phyloP scores from a whole-genome alignment of 2,113 vertebrate species.

The Gymnobelideus leadbeateri region DNA sequence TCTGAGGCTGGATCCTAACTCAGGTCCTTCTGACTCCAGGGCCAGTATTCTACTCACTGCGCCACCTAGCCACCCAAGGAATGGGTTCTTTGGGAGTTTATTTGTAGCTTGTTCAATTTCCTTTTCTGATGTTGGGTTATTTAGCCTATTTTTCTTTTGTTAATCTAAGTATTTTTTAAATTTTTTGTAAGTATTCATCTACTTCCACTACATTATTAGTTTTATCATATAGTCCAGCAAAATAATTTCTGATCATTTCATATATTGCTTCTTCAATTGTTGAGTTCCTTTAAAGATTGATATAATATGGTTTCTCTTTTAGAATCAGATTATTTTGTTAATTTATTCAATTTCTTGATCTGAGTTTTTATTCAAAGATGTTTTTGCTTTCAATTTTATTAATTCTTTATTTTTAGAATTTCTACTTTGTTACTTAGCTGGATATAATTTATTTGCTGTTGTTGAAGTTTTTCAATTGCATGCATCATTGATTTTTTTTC shows the following conservation, averaged over 20 bases:
- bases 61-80: no score
- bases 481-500: neutral
- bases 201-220: neutral
- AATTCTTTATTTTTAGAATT: neutral
- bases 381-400: neutral
- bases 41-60: no score
- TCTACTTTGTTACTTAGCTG: neutral
- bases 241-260: neutral
- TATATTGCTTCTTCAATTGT: neutral
- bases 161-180: neutral
- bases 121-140: no score
- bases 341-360: neutral
- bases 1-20: no score
- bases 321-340: neutral
- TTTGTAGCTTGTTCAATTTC: no score
- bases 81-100: no score
- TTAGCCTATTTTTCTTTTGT: no score
- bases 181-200: neutral
- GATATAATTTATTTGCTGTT: neutral
- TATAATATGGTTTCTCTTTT: neutral
- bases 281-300: neutral
- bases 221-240: neutral
- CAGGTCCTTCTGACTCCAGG: no score
- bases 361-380: neutral
- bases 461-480: neutral